Base-by-base conservation (phyloP, 2,113 vertebrate genomes). In the Paralichthys olivaceus region DNA sequence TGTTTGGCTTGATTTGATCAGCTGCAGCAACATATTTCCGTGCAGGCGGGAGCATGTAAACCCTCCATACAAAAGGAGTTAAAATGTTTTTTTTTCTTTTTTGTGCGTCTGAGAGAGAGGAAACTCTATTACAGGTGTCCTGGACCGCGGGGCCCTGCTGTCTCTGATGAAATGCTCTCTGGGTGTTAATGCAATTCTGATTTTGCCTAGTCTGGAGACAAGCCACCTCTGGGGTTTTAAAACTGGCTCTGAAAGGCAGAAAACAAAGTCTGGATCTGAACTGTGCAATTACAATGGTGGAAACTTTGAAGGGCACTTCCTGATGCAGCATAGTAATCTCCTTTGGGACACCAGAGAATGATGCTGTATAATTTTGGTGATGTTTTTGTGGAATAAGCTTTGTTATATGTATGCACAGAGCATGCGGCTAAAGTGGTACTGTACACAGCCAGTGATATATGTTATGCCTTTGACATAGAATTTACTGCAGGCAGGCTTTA, bases 71-170 rank as follows among this genome's bases (percentile, higher is more conserved):
- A 94, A 95, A 95, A 96, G 87, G 69, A 87, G 85, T 86, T 93
- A 79, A 80, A 88, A 89, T 92, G 88, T 90, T 80, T 77, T 77
- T 77, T 78, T 84, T 65, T 40, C 12, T 37, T 40, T 40, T 40
- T 40, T 49, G 45, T 49, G 45, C 23, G 92, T 93, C 95, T 95
- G 63, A 88, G 88, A 90, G 94, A 91, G 86, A 86, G 70, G 93
- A 93, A 96, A 98, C 97, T 95, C 91, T 94, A 96, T 98, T 98
- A 98, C 94, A 96, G 95, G 94, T 93, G 93, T 96, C 94, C 93
- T 91, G 92, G 84, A 91, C 91, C 93, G 88, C 87, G 74, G 89
- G 92, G 83, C 92, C 80, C 89, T 75, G 93, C 93, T 93, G 94
- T 93, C 95, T 90, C 94, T 90, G 93, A 96, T 95, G 92, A 95